Percentiles rank a stretch among this genome's conserved stretches.
Conservation (phyloP, 2,113 vertebrate genomes). For the Hyaena hyaena region DNA sequence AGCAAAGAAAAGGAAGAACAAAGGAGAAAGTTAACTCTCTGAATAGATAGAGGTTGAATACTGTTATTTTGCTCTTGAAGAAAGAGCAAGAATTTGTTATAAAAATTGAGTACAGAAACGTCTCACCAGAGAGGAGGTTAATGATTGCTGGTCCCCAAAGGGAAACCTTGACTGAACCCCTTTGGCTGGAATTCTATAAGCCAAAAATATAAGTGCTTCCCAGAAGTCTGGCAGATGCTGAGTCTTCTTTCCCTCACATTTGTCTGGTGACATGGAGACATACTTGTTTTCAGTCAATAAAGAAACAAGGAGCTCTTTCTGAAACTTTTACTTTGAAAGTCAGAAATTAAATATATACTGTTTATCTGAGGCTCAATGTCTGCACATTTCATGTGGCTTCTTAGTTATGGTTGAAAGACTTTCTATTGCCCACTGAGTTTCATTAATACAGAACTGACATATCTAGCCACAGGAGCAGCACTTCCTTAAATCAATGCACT, state of each 20-base stretch:
- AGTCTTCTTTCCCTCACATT: not conserved
- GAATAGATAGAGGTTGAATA: conserved; percentile 29
- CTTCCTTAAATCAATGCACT: conserved; percentile 17
- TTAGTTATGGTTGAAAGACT: not conserved
- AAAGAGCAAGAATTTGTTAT: conserved; percentile 31
- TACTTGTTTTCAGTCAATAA: conserved; percentile 33
- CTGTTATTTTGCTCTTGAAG: not conserved
- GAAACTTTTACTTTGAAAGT: conserved; percentile 48
- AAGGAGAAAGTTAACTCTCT: conserved; percentile 29
- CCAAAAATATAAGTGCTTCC: conserved; percentile 14
- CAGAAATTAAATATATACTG: conserved; percentile 37
- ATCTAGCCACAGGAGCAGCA: not conserved
- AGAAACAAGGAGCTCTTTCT: not conserved
- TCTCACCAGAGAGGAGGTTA: not conserved
- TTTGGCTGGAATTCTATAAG: conserved; percentile 39
- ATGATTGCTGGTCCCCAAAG: conserved; percentile 9
- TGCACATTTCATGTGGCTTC: conserved; percentile 34
- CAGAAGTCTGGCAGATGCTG: not conserved
- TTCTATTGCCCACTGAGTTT: not conserved
- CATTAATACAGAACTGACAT: conserved; percentile 6
- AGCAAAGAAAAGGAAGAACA: not conserved
- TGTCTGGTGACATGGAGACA: not conserved
- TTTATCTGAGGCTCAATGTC: not conserved
- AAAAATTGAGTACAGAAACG: not conserved
- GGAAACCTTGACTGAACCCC: conserved; percentile 38